These are phyloP conservation scores for Sinohyriopsis cumingii DNA, from an alignment of 2,888 invertebrate species.

Conservation along the genomic window DNA sequence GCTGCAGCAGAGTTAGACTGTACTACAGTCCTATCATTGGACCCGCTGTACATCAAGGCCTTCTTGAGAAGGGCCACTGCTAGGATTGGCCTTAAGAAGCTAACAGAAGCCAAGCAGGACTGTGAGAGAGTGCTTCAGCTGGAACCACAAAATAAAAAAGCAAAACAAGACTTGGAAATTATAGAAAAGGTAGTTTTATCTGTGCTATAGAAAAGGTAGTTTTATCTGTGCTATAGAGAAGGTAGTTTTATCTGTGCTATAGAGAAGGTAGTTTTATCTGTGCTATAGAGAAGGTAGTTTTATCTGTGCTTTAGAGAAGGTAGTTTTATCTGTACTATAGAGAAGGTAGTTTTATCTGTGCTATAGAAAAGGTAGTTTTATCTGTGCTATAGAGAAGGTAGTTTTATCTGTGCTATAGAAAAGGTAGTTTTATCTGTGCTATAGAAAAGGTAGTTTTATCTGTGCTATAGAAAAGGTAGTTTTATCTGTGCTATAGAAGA, in stretches of 20 bases:
- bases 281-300: constrained; percentile 69
- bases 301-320: constrained; percentile 68
- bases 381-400: too few species aligned
- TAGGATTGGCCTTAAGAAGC: constrained; percentile 81
- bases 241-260: constrained; percentile 41
- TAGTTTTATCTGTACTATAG: constrained; percentile 46
- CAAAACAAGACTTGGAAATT: constrained; percentile 77
- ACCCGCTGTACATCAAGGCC: constrained; percentile 72
- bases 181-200: constrained; percentile 69
- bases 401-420: too few species aligned
- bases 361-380: constrained; percentile 69
- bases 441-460: constrained; percentile 69
- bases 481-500: not conserved
- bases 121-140: constrained; percentile 80
- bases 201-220: constrained; percentile 69
- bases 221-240: constrained; percentile 65
- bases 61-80: constrained; percentile 68
- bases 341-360: constrained; percentile 65
- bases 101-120: constrained; percentile 82
- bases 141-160: constrained; percentile 86
- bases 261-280: constrained; percentile 68
- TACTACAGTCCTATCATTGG: constrained; percentile 68
- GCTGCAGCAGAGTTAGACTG: constrained; percentile 73
- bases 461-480: constrained; percentile 69
- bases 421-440: constrained; percentile 57